Base-by-base conservation (phyloP, 2,113 vertebrate species). In the Elephantulus edwardii region DNA sequence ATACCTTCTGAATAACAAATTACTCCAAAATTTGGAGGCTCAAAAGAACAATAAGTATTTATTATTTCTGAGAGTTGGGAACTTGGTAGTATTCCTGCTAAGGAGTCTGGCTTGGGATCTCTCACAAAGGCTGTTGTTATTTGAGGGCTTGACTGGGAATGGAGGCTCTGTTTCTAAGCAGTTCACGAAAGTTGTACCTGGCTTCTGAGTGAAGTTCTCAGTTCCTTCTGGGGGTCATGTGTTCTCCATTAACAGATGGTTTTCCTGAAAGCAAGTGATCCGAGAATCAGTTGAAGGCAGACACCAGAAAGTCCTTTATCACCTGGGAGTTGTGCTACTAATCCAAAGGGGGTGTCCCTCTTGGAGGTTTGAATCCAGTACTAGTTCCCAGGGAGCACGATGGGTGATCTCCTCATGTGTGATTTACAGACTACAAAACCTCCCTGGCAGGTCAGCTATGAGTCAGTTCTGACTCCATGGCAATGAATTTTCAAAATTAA, bases 1-100 rank as follows among this genome's bases (percentile, higher is more conserved):
- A 84, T n/a, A 93, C 28, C 42, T 78, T 56, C 16, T 38, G 52
- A 33, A 42, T 70, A 82, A 90, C 46, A 84, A 82, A 94, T 88
- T 48, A 68, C 17, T n/a, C 48, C 28, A 3, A 93, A 83, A 77
- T 70, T 80, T 77, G 62, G 56, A 40, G 70, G 13, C 35, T 89
- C 33, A 84, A 54, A 74, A 89, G 22, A 56, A 71, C 2, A 24
- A 72, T 58, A 76, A 93, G 35, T 66, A 58, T 38, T 50, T 54
- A 54, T 54, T 54, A 54, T 83, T 64, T n/a, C n/a, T 71, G n/a
- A 30, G 19, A 76, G 46, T 81, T n/a, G 80, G 77, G 87, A 92
- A 48, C 68, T 81, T 48, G 28, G 46, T n/a, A 58, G n/a, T 4
- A 48, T 33, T n/a, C 81, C 35, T 35, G 28, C 1, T 38, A 72